phyloP scores from a whole-genome alignment of 2,113 vertebrate species.

The Dasyurus viverrinus region DNA sequence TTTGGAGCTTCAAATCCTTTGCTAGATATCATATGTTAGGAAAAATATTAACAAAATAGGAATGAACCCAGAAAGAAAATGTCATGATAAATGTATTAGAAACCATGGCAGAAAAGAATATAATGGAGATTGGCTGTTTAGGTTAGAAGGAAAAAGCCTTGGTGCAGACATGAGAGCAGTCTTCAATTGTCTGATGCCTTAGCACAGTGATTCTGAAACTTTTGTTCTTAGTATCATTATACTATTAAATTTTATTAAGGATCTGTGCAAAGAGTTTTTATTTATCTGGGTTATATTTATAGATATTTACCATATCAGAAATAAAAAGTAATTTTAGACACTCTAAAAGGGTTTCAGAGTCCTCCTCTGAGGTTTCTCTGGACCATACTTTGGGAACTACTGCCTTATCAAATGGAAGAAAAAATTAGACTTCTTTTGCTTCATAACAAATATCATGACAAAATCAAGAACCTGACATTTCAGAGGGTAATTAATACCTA shows the following conservation, averaged over 20 bases:
- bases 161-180: background rate
- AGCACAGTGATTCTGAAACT: too few relatives aligned
- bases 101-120: background rate
- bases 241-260: too few relatives aligned
- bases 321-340: too few relatives aligned
- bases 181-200: background rate
- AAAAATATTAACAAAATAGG: background rate
- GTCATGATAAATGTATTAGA: background rate
- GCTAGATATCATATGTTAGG: background rate
- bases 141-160: background rate
- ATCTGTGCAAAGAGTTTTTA: too few relatives aligned
- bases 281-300: too few relatives aligned
- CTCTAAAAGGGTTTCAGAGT: too few relatives aligned
- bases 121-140: background rate
- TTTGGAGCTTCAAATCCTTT: background rate
- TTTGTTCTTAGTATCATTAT: too few relatives aligned
- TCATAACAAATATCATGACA: background rate
- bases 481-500: background rate
- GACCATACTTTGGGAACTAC: too few relatives aligned
- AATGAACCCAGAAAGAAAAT: background rate
- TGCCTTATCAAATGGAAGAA: background rate
- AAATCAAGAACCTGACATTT: background rate
- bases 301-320: too few relatives aligned
- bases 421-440: background rate
- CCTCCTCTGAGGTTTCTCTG: too few relatives aligned